phyloP scores from a whole-genome alignment of 1,140 invertebrate genomes.

The Globodera rostochiensis region DNA sequence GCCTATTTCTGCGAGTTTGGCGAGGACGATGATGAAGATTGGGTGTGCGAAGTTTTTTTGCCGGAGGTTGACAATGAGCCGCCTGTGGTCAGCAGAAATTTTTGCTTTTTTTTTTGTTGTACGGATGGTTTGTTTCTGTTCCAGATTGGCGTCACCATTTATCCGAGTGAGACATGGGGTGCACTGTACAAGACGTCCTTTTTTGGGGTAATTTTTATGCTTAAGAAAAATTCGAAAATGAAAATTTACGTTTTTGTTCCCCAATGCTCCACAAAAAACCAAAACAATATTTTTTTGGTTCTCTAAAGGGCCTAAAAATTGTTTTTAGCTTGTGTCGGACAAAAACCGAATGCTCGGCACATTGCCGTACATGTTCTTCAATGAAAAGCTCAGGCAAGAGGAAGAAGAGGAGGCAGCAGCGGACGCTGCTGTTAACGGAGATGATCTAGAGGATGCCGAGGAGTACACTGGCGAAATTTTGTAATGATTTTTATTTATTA shows the following conservation, averaged over 20 bases:
- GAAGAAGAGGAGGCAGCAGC: background rate
- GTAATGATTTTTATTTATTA: too few relatives aligned
- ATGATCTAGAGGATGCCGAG: background rate
- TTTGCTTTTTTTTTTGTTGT: background rate
- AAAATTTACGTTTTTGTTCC: too few relatives aligned
- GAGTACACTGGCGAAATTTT: conserved; percentile 11
- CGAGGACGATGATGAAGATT: conserved; percentile 17
- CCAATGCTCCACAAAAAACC: too few relatives aligned
- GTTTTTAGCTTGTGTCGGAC: background rate
- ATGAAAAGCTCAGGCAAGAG: background rate
- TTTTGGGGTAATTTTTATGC: background rate
- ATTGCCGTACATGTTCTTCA: conserved; percentile 8
- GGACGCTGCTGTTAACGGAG: background rate
- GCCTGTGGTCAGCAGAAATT: background rate
- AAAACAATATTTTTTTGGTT: too few relatives aligned
- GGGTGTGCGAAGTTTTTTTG: background rate
- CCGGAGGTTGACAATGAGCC: background rate
- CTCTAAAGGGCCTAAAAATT: too few relatives aligned
- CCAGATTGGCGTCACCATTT: background rate
- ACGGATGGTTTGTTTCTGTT: background rate
- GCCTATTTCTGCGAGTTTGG: conserved; percentile 12
- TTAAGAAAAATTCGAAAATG: too few relatives aligned
- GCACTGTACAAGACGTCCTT: conserved; percentile 1
- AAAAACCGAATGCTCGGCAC: background rate
- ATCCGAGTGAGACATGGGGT: conserved; percentile 4